These are phyloP conservation scores for Rhogogaster chlorosoma DNA, from an alignment of 2,888 invertebrate genomes.

Conservation along the genomic window DNA sequence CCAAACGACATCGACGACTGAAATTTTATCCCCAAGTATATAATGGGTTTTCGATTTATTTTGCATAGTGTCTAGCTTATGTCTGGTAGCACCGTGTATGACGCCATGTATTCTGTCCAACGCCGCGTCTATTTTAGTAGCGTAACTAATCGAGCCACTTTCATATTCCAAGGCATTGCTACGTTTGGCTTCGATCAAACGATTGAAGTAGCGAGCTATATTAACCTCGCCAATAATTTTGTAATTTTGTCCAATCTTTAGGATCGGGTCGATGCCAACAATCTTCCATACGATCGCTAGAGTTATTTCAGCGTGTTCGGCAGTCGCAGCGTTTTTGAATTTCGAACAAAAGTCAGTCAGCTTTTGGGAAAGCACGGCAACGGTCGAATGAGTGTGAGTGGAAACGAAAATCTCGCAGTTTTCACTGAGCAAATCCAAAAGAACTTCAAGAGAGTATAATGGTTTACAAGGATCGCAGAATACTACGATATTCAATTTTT, in stretches of 20 bases:
- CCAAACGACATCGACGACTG: slow-evolving; percentile 69
- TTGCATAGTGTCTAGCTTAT: slow-evolving; percentile 38
- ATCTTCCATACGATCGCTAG: slow-evolving; percentile 72
- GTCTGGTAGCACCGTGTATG: slow-evolving; percentile 51
- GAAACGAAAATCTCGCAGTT: slow-evolving; percentile 62
- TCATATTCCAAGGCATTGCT: slow-evolving; percentile 70
- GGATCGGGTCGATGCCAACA: slow-evolving; percentile 67
- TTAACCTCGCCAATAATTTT: slow-evolving; percentile 73
- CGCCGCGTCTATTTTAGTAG: slow-evolving; percentile 68
- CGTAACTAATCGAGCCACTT: slow-evolving; percentile 66
- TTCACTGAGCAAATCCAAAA: slow-evolving; percentile 65
- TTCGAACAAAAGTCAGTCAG: slow-evolving; percentile 64
- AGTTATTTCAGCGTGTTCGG: slow-evolving; percentile 57
- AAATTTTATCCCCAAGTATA: slow-evolving; percentile 66
- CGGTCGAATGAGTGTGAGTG: slow-evolving; percentile 70
- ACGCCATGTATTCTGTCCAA: slow-evolving; percentile 67
- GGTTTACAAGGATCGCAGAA: slow-evolving; percentile 74
- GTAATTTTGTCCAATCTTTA: slow-evolving; percentile 61
- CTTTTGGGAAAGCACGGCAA: slow-evolving; percentile 57
- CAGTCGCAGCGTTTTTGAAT: slow-evolving; percentile 51
- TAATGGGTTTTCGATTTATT: slow-evolving; percentile 60
- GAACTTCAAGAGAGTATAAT: slow-evolving; percentile 68
- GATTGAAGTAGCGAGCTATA: slow-evolving; percentile 73
- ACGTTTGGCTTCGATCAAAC: slow-evolving; percentile 68
- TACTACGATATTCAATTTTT: slow-evolving; percentile 61